These are phyloP conservation scores for Vireo altiloquus DNA, from an alignment of 2,113 vertebrate species.

Conservation along the genomic window DNA sequence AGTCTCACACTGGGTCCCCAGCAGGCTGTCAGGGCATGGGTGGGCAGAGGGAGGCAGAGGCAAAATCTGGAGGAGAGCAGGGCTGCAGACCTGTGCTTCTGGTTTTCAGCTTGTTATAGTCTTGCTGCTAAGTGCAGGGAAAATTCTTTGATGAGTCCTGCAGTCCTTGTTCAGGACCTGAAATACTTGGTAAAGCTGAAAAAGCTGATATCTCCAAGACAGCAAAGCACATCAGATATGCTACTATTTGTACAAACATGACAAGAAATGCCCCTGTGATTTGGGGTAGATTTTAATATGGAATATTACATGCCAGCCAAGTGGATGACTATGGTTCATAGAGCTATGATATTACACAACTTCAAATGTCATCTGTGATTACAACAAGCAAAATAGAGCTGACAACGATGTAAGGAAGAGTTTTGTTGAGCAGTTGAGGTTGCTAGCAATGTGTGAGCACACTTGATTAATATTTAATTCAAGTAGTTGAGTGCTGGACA, in stretches of 20 bases:
- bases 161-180: neutral
- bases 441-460: neutral
- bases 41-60: neutral
- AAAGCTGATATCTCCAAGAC: fast-evolving
- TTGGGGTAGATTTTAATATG: neutral
- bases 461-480: neutral
- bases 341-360: neutral
- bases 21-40: fast-evolving
- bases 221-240: neutral
- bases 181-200: neutral
- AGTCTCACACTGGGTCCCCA: fast-evolving
- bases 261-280: neutral
- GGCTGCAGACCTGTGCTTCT: neutral
- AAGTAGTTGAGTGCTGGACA: neutral
- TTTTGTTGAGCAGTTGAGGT: neutral
- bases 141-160: neutral
- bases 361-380: neutral
- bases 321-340: neutral
- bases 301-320: neutral
- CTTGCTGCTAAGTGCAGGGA: neutral
- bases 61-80: neutral
- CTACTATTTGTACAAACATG: neutral
- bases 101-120: neutral
- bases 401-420: neutral
- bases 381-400: neutral